A percentile compares a stretch with the other conserved stretches of the same genome.
Conservation (phyloP, 2,888 invertebrate genomes). For the Microchrysa polita region DNA sequence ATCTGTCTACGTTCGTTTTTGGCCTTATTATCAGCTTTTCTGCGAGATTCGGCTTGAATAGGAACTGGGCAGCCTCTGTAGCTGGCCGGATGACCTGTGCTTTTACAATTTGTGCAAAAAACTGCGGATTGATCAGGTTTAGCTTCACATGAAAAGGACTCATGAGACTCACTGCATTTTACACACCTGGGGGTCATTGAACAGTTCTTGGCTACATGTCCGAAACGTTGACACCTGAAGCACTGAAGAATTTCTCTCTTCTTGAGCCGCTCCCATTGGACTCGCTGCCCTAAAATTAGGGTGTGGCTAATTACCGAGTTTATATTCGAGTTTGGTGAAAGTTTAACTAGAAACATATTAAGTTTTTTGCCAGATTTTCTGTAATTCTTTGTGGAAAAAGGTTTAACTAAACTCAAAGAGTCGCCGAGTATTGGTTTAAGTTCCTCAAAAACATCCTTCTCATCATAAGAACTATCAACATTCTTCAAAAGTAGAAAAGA, state of each 20-base stretch:
- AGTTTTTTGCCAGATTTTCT: too few species aligned
- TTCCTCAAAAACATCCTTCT: too few species aligned
- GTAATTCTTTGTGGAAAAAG: too few species aligned
- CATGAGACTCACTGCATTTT: not conserved
- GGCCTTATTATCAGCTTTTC: not conserved
- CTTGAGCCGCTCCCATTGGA: not conserved
- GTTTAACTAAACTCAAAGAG: too few species aligned
- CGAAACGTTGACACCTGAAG: constrained; percentile 19
- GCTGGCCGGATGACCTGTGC: not conserved
- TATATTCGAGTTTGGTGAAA: too few species aligned
- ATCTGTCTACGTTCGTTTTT: not conserved
- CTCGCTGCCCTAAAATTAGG: not conserved
- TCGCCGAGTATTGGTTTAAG: too few species aligned
- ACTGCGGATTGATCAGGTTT: not conserved
- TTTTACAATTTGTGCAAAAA: not conserved
- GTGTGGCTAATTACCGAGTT: not conserved
- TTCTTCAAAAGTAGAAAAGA: too few species aligned
- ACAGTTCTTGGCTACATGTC: constrained; percentile 14
- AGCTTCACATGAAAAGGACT: not conserved
- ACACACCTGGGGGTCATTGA: not conserved
- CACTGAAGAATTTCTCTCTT: not conserved
- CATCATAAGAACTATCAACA: too few species aligned
- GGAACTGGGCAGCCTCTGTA: not conserved
- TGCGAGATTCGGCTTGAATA: not conserved
- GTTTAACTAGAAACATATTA: too few species aligned